phyloP scores from a whole-genome alignment of 2,888 invertebrate genomes.

The Chymomyza caudatula region DNA sequence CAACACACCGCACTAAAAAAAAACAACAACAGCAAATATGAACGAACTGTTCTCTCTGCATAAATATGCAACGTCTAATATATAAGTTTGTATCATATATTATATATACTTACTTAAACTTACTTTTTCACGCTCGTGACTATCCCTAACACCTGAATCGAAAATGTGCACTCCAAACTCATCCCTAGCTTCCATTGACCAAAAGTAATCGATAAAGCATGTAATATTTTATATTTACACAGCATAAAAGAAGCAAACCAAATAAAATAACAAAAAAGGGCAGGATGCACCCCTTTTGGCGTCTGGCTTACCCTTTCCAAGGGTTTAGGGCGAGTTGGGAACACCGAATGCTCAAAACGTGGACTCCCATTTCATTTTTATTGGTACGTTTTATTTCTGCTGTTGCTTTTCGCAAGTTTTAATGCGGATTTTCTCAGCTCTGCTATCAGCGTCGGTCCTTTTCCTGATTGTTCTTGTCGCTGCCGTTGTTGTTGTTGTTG shows the following conservation, averaged over 20 bases:
- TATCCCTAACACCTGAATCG: too few relatives aligned
- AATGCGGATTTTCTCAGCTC: constrained; percentile 27
- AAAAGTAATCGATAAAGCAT: constrained; percentile 14
- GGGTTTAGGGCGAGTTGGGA: too few relatives aligned
- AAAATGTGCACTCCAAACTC: too few relatives aligned
- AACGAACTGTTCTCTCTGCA: too few relatives aligned
- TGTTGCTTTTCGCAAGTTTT: constrained; percentile 4
- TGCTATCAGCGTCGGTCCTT: constrained; percentile 3
- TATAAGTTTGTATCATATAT: too few relatives aligned
- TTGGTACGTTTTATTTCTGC: constrained; percentile 26
- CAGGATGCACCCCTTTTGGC: not conserved
- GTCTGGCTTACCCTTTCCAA: not conserved
- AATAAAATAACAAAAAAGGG: not conserved
- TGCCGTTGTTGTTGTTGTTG: not conserved
- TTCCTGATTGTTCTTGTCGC: not conserved
- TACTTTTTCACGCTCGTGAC: not conserved
- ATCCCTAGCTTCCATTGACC: not conserved
- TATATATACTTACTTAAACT: too few relatives aligned
- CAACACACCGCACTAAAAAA: too few relatives aligned
- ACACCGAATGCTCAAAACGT: constrained; percentile 10
- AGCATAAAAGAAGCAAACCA: not conserved
- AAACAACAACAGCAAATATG: too few relatives aligned
- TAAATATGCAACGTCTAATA: too few relatives aligned
- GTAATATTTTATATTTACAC: constrained; percentile 32
- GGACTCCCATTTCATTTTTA: constrained; percentile 32